phyloP scores from a whole-genome alignment of 2,113 vertebrate species.

The Hippocampus mohnikei region DNA sequence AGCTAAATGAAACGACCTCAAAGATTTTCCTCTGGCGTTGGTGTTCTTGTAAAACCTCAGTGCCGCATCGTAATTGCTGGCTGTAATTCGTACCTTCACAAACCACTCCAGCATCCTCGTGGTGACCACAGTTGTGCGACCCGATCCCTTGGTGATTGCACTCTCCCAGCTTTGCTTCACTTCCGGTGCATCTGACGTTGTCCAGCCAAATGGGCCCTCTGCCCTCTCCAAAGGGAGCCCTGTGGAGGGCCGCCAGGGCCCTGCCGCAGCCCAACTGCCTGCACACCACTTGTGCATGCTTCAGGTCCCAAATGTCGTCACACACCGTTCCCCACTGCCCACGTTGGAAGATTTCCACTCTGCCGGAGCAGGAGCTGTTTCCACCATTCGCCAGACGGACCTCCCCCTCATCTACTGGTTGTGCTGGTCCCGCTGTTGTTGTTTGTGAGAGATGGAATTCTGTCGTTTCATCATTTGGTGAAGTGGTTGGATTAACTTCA shows the following conservation, averaged over 20 bases:
- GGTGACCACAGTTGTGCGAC: conserved; percentile 35
- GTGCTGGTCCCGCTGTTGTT: neutral
- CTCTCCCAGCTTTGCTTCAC: conserved; percentile 17
- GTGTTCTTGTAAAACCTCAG: neutral
- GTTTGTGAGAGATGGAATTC: neutral
- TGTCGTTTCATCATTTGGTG: neutral
- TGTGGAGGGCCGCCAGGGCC: no score
- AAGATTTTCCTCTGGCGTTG: neutral
- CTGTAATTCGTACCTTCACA: conserved; percentile 36
- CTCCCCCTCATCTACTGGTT: conserved; percentile 9
- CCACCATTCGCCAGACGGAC: conserved; percentile 36
- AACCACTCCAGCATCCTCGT: conserved; percentile 48
- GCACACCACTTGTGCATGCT: no score
- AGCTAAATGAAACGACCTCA: no score
- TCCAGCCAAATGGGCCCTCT: no score
- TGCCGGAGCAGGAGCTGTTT: conserved; percentile 44
- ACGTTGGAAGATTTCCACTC: conserved; percentile 47
- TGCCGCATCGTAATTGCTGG: neutral
- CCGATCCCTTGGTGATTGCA: conserved; percentile 39
- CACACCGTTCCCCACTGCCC: conserved; percentile 59
- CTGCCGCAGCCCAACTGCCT: no score
- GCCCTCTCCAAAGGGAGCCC: no score
- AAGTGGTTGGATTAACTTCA: neutral
- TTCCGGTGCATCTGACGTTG: conserved; percentile 18
- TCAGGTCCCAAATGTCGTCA: conserved; percentile 29